A percentile compares a stretch with the other conserved stretches of the same genome.
These are phyloP conservation scores for Hirtodrosophila confusa DNA, from an alignment of 2,888 invertebrate genomes.

Conservation along the genomic window DNA sequence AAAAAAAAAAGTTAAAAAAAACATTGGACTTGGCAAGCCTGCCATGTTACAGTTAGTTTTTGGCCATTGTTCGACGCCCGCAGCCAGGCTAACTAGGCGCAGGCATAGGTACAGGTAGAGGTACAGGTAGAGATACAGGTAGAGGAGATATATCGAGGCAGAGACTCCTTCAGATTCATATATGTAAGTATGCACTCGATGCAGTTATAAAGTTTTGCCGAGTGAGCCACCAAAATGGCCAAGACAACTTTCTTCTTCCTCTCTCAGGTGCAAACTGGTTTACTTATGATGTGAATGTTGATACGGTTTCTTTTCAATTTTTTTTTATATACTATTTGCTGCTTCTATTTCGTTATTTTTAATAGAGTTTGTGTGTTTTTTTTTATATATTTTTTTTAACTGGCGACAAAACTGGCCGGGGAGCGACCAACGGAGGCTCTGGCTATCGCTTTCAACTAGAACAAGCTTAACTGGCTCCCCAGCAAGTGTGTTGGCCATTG, in stretches of 20 bases:
- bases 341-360: slow-evolving; percentile 70
- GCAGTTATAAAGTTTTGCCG: slow-evolving; percentile 64
- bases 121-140: slow-evolving; percentile 8
- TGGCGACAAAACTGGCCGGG: slow-evolving; percentile 62
- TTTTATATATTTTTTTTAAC: slow-evolving; percentile 27
- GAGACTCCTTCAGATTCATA: slow-evolving; percentile 59
- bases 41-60: slow-evolving; percentile 74
- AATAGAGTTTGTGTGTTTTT: slow-evolving; percentile 48
- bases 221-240: slow-evolving; percentile 69
- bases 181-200: slow-evolving; percentile 49
- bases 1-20: slow-evolving; percentile 17
- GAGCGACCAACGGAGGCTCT: slow-evolving; percentile 5
- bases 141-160: neutral
- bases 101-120: slow-evolving; percentile 19
- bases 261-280: slow-evolving; percentile 80
- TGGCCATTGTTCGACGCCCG: slow-evolving; percentile 75
- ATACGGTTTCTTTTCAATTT: slow-evolving; percentile 75
- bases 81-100: slow-evolving; percentile 49
- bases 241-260: slow-evolving; percentile 80
- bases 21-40: slow-evolving; percentile 35
- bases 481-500: slow-evolving; percentile 39
- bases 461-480: slow-evolving; percentile 72
- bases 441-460: slow-evolving; percentile 78
- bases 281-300: slow-evolving; percentile 80
- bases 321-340: slow-evolving; percentile 37